Percentiles rank a stretch among this genome's conserved stretches.
phyloP scores from a whole-genome alignment of 2,888 invertebrate species.

The Drosophila paranaensis region DNA sequence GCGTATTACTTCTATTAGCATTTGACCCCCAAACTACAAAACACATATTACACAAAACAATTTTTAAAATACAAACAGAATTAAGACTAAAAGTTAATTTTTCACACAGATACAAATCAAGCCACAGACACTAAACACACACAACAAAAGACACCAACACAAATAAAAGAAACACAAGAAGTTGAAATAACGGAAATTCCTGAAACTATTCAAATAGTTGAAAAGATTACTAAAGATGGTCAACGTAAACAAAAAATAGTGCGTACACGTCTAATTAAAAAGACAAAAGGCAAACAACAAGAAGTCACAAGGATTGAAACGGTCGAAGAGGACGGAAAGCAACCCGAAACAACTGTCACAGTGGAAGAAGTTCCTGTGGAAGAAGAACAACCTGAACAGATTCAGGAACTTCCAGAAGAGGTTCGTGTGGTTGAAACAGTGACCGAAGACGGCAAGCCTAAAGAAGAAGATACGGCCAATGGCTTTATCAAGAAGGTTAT shows the following conservation, averaged over 20 bases:
- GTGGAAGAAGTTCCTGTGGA: slow-evolving; percentile 45
- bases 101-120: slow-evolving; percentile 82
- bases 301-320: slow-evolving; percentile 63
- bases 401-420: slow-evolving; percentile 57
- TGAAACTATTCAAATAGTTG: slow-evolving; percentile 50
- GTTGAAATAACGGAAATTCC: slow-evolving; percentile 56
- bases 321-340: slow-evolving; percentile 52
- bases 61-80: slow-evolving; percentile 33
- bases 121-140: slow-evolving; percentile 84
- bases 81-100: slow-evolving; percentile 67
- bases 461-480: slow-evolving; percentile 60
- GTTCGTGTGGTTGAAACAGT: slow-evolving; percentile 49
- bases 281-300: slow-evolving; percentile 51
- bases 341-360: slow-evolving; percentile 49
- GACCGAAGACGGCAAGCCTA: slow-evolving; percentile 53
- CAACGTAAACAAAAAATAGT: slow-evolving; percentile 39
- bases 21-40: slow-evolving; percentile 65
- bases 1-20: slow-evolving; percentile 82
- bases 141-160: slow-evolving; percentile 84
- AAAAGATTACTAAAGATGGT: slow-evolving; percentile 52
- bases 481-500: slow-evolving; percentile 58
- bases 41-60: slow-evolving; percentile 81
- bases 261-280: slow-evolving; percentile 58
- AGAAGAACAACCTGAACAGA: slow-evolving; percentile 29
- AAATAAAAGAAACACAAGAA: slow-evolving; percentile 61